Percentiles rank a stretch among this genome's conserved stretches.
phyloP scores from a whole-genome alignment of 1,140 invertebrate species.

The Magallana angulata region DNA sequence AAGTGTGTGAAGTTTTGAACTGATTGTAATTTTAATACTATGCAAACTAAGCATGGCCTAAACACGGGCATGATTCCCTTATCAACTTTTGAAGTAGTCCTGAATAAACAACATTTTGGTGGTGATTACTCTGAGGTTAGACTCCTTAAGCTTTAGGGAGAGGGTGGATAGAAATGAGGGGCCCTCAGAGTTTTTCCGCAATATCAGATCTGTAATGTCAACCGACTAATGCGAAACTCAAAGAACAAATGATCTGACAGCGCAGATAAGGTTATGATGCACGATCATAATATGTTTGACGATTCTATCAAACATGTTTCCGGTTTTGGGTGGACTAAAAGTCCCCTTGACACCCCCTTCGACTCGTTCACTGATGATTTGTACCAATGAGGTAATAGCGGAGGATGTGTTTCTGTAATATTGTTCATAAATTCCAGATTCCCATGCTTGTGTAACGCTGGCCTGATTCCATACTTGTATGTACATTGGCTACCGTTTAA shows the following conservation, averaged over 20 bases:
- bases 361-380: neutral
- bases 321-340: neutral
- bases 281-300: neutral
- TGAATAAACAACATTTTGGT: neutral
- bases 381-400: constrained; percentile 1
- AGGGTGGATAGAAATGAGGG: neutral
- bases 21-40: constrained; percentile 37
- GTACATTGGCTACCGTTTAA: constrained; percentile 8
- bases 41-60: neutral
- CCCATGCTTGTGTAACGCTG: neutral
- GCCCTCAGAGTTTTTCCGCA: neutral
- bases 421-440: constrained; percentile 2
- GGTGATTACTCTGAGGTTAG: constrained; percentile 12
- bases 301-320: neutral
- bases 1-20: constrained; percentile 24
- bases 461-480: neutral
- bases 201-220: neutral
- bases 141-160: neutral
- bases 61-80: constrained; percentile 12
- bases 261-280: neutral
- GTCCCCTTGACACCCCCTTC: neutral
- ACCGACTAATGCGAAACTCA: neutral
- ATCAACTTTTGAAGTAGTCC: constrained; percentile 30
- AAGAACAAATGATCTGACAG: neutral
- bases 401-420: neutral